Base-by-base conservation (phyloP, 2,888 invertebrate genomes). In the Thysanoteuthis rhombus region DNA sequence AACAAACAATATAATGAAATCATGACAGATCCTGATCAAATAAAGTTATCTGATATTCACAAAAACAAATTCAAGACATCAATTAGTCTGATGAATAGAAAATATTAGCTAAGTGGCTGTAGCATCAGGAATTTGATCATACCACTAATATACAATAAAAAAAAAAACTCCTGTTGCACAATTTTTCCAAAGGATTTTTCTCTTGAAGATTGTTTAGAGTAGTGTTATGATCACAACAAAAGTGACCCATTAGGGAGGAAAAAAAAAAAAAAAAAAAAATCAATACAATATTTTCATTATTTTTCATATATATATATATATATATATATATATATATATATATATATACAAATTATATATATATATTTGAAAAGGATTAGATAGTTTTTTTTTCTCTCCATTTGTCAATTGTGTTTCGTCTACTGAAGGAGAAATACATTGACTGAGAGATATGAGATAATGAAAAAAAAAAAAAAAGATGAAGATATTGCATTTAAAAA, bases 301-400 rank as follows among this genome's bases (percentile, higher is more conserved):
- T n/a, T n/a, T n/a, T n/a, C 16, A 75, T 36, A 36, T 36, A 36
- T 10, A 90, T 36, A 90, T 36, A 90, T 93, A 93, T 90, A 90
- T 90, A 93, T 90, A 93, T 90, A 90, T 58, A 93, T 93, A 93
- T 93, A 93, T 93, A 93, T 52, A 89, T 90, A 93, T 91, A 93
- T 52, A 93, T 93, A 93, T 28, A 90, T 39, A 47, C 38, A 93
- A 8, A 90, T 36, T 10, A n/a, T 12, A 52, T 25, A 19, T 52
- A n/a, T n/a, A n/a, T n/a, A n/a, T n/a, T n/a, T n/a, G 19, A 28
- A 58, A 58, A 28, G 25, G 58, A 19, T 58, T 32, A 58, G 32
- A 58, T 32, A 2, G 32, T 16, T 12, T 22, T 52, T 22, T 52
- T 52, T 52, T 22, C 47, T 1, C 52, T 52, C 52, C 25, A 25